Base-by-base conservation (phyloP, 2,888 invertebrate species). In the Pterostichus niger region DNA sequence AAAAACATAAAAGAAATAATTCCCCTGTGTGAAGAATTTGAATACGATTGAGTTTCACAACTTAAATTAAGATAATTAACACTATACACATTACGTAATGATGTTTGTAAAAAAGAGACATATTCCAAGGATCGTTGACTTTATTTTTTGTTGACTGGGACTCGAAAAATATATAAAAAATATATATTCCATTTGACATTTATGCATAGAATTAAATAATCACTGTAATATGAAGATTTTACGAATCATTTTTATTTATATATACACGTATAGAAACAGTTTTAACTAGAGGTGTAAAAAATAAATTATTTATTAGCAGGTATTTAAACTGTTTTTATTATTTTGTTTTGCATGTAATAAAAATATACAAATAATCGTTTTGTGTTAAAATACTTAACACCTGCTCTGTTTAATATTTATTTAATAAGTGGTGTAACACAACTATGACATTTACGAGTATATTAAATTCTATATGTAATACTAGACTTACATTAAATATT, bases 1-100 rank as follows among this genome's bases (percentile, higher is more conserved):
- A 49, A 49, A 49, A 13, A 49, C 35, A 35, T 64, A 64, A 64
- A 64, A 35, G 64, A 13, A 4, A 49, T 49, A 13, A 49, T 49
- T 49, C 49, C 49, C 49, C 3, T n/a, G 9, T 49, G 49, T 49
- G 13, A 33, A 64, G 35, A 40, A 73, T 73, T 73, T 73, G 46
- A 73, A 73, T 73, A 64, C 64, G 33, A 64, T 64, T 64, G 35
- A 13, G 35, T 35, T 64, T 35, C 35, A 64, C 64, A 64, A 64
- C 64, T 64, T 46, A 71, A 75, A 75, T 75, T 24, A 75, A 77
- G 77, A 56, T 77, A 77, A 77, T 77, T 77, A 77, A 44, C 77
- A 56, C 54, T 54, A 77, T 31, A 40, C 40, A 40, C 44, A 77
- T 77, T 77, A 56, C 77, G 77, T 77, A 77, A 77, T 77, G 31